Evolutionary conservation across 1,140 invertebrate species (phyloP).

Genomic region (Drosophila orena): DNA sequence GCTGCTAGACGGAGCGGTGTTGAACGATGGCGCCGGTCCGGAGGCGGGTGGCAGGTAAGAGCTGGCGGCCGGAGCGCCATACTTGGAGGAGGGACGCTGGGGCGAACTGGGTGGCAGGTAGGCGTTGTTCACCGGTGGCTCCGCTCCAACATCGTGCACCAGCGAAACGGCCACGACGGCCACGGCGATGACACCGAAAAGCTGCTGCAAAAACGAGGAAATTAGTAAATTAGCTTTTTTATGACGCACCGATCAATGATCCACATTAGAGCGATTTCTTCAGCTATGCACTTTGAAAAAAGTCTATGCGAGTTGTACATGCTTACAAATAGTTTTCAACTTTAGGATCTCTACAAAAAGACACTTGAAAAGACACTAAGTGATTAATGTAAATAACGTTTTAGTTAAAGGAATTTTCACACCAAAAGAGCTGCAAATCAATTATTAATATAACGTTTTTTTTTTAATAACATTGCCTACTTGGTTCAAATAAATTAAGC

Average conservation of each 20-base stretch:
- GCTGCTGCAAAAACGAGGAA: constrained; percentile 71
- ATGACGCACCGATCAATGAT: constrained; percentile 43
- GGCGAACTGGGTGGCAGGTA: constrained; percentile 58
- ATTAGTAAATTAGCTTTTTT: constrained; percentile 75
- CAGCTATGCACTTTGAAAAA: not conserved
- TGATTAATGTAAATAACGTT: no score
- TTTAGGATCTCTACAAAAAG: not conserved
- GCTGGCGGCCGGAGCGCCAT: constrained; percentile 67
- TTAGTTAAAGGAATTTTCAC: no score
- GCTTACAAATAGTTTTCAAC: not conserved
- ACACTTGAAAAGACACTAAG: no score
- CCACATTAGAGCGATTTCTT: constrained; percentile 1
- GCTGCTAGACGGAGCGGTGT: constrained; percentile 84
- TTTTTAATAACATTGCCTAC: no score
- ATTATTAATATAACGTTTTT: no score
- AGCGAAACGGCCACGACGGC: constrained; percentile 38
- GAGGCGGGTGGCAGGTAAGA: constrained; percentile 82
- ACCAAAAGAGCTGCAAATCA: no score
- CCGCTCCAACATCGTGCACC: constrained; percentile 47
- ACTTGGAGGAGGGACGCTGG: constrained; percentile 58
- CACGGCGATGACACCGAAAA: constrained; percentile 64
- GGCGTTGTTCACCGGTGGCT: constrained; percentile 70
- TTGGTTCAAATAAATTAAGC: no score
- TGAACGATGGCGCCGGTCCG: constrained; percentile 76
- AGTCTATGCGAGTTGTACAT: not conserved